Evolutionary conservation across 2,797 vertebrate genomes (phyloP).

Genomic region (Acestrorhynchus altus): DNA sequence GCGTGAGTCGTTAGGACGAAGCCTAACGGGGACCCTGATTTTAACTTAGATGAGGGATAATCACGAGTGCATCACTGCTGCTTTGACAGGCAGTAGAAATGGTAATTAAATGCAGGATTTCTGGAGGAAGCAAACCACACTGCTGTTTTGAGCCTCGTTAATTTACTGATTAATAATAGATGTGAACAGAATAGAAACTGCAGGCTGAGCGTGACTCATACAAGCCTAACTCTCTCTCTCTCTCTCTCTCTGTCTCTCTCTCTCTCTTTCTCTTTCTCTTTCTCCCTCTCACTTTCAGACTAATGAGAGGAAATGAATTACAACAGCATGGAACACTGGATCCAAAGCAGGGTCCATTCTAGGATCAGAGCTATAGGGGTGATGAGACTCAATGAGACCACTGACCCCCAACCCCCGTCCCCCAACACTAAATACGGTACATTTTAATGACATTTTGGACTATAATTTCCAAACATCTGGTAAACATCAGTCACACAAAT

Average conservation of each 20-base stretch:
- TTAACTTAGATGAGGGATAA: neutral
- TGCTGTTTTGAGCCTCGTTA: slow-evolving; percentile 24
- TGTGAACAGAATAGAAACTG: slow-evolving; percentile 19
- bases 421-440: too few species aligned
- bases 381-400: too few species aligned
- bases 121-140: slow-evolving; percentile 3
- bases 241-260: neutral
- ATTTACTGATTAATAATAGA: slow-evolving; percentile 19
- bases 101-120: slow-evolving; percentile 10
- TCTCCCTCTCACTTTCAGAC: neutral
- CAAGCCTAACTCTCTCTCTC: neutral
- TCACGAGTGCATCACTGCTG: neutral
- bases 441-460: too few species aligned
- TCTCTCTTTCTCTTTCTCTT: neutral
- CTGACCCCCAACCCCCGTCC: too few species aligned
- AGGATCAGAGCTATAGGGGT: too few species aligned
- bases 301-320: neutral
- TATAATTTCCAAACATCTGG: too few species aligned
- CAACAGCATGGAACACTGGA: neutral
- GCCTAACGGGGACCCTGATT: neutral
- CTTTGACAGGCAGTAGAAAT: neutral
- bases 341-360: too few species aligned
- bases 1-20: neutral
- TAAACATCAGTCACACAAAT: too few species aligned
- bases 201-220: neutral